Evolutionary conservation across 2,797 vertebrate genomes (phyloP).

Genomic region (Lateolabrax maculatus): DNA sequence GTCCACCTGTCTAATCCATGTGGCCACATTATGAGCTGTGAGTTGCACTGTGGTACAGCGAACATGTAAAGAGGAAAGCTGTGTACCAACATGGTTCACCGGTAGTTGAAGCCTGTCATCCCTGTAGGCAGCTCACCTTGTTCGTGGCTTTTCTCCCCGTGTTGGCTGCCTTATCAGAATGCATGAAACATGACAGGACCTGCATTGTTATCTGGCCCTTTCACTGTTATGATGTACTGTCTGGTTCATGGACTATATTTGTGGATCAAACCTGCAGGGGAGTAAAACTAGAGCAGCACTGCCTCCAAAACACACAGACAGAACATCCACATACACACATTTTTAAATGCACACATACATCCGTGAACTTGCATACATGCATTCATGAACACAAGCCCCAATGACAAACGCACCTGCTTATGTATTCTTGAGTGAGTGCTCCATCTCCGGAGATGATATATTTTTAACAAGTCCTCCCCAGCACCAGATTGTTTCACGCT

Average conservation of each 20-base stretch:
- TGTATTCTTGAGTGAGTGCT: constrained; percentile 51
- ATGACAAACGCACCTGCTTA: constrained; percentile 37
- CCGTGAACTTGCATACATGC: constrained; percentile 28
- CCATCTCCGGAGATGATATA: constrained; percentile 51
- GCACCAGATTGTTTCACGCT: constrained; percentile 45
- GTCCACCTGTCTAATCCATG: constrained; percentile 11
- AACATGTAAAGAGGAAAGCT: constrained; percentile 17
- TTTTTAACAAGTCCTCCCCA: constrained; percentile 60
- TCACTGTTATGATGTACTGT: constrained; percentile 20
- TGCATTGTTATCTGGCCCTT: constrained; percentile 53
- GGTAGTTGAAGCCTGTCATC: constrained; percentile 33
- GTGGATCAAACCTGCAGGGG: constrained; percentile 29
- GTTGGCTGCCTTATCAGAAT: constrained; percentile 44
- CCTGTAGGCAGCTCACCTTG: constrained; percentile 36
- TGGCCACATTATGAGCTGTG: constrained; percentile 17
- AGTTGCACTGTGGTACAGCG: not conserved
- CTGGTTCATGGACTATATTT: constrained; percentile 33
- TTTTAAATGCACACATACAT: constrained; percentile 23
- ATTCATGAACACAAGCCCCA: constrained; percentile 11
- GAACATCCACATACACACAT: constrained; percentile 18
- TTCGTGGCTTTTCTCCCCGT: not conserved
- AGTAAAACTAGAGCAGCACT: not conserved
- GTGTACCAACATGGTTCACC: constrained; percentile 38
- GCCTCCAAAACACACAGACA: constrained; percentile 7
- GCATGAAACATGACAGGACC: constrained; percentile 57